Percentiles rank a stretch among this genome's conserved stretches.
Evolutionary conservation across 2,888 invertebrate species (phyloP).

Genomic region (Drosophila antonietae): DNA sequence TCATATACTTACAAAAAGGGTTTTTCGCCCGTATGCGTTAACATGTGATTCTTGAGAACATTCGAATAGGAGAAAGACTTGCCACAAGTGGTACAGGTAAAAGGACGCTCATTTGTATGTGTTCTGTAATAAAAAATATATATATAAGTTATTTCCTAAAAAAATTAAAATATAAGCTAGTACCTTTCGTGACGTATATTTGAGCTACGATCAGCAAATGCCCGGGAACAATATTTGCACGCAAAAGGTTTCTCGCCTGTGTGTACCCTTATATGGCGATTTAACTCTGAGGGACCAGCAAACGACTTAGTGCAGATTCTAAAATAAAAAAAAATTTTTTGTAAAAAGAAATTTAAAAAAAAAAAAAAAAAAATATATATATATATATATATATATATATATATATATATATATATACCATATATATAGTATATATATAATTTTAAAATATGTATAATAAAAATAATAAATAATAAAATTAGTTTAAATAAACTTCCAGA

Average conservation of each 20-base stretch:
- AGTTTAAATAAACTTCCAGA: no score
- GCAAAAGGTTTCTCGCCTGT: constrained; percentile 84
- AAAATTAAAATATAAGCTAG: no score
- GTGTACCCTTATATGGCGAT: constrained; percentile 84
- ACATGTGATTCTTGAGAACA: constrained; percentile 84
- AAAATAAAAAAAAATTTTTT: not conserved
- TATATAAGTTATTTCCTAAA: not conserved
- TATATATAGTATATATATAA: no score
- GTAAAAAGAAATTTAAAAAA: not conserved
- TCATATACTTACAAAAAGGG: constrained; percentile 75
- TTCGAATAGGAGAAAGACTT: constrained; percentile 84
- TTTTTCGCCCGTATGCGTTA: constrained; percentile 83
- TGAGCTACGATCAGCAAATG: constrained; percentile 84
- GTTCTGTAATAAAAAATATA: constrained; percentile 66
- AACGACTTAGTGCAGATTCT: constrained; percentile 83
- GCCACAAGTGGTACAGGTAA: constrained; percentile 82
- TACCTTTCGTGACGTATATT: constrained; percentile 84
- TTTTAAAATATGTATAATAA: not conserved
- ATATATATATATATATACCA: no score
- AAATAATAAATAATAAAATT: not conserved
- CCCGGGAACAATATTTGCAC: constrained; percentile 83
- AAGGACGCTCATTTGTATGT: constrained; percentile 84
- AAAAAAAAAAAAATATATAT: no score
- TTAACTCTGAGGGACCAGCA: constrained; percentile 83
- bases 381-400: no score